Percentiles rank a stretch among this genome's conserved stretches.
These are phyloP conservation scores for Abramis brama DNA, from an alignment of 2,113 vertebrate genomes.

Conservation along the genomic window DNA sequence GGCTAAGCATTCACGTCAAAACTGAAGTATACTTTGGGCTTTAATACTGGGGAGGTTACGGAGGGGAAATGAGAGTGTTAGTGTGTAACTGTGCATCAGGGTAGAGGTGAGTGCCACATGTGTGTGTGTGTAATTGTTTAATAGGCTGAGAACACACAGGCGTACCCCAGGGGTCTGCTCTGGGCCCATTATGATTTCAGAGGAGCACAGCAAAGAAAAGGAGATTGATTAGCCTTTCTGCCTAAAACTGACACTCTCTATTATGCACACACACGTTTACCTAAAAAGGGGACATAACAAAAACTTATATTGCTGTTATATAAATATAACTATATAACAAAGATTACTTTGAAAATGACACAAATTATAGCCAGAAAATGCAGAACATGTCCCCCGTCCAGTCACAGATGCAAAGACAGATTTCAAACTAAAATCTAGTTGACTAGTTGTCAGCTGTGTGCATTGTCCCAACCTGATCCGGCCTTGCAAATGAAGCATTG, in stretches of 20 bases:
- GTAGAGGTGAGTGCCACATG: constrained; percentile 64
- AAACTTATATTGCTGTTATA: not conserved
- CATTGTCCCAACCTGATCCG: not conserved
- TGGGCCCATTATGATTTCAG: constrained; percentile 28
- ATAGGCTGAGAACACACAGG: constrained; percentile 66
- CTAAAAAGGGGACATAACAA: not conserved
- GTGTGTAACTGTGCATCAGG: constrained; percentile 11
- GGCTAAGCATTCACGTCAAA: not conserved
- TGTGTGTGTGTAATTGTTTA: constrained; percentile 71
- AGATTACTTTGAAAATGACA: not conserved
- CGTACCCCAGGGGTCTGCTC: constrained; percentile 59
- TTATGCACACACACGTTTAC: constrained; percentile 29
- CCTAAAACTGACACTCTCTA: constrained; percentile 50
- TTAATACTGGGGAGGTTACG: not conserved
- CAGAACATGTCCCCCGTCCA: not conserved
- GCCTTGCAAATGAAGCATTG: not conserved
- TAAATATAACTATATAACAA: not conserved
- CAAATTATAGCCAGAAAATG: not conserved
- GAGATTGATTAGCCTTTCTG: constrained; percentile 62
- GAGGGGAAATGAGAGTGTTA: not conserved
- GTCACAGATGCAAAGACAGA: not conserved
- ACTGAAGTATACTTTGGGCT: not conserved
- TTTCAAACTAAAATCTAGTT: not conserved
- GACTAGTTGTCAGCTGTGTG: not conserved
- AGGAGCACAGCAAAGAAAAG: constrained; percentile 51